Conservation (phyloP, 2,797 vertebrate species). For the Poeciliopsis presidionis region DNA sequence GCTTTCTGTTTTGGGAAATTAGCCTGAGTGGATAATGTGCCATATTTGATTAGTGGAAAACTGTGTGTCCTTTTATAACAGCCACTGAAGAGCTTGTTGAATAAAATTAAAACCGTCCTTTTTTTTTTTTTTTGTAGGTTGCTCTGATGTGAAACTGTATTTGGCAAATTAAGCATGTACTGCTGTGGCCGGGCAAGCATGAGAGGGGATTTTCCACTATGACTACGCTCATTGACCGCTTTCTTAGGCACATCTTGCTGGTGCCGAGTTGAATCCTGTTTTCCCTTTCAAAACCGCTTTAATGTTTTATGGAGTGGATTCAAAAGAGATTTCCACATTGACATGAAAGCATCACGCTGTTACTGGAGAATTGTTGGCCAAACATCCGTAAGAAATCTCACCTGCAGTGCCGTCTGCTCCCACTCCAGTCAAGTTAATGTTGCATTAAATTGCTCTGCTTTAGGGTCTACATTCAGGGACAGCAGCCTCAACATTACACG, state of each 20-base stretch:
- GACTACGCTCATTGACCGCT: not conserved
- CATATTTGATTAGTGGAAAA: constrained; percentile 54
- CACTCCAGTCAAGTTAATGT: not conserved
- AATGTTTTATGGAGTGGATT: not conserved
- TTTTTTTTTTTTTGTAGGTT: constrained; percentile 30
- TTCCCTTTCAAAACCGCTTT: not conserved
- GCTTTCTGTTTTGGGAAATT: constrained; percentile 47
- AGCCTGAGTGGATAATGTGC: constrained; percentile 53
- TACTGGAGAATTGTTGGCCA: not conserved
- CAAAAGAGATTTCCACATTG: not conserved
- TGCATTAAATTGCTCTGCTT: not conserved
- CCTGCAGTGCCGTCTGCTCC: not conserved
- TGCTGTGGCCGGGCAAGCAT: not conserved
- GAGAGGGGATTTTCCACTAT: not conserved
- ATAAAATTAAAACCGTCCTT: constrained; percentile 31
- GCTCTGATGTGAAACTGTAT: constrained; percentile 39
- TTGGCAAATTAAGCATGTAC: constrained; percentile 39
- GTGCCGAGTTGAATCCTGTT: too few relatives aligned
- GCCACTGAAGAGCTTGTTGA: constrained; percentile 18
- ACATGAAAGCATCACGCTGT: not conserved
- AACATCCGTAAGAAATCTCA: not conserved
- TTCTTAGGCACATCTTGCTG: not conserved
- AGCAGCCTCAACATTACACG: not conserved
- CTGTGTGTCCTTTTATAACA: constrained; percentile 25
- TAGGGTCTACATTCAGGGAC: not conserved